Evolutionary conservation across 2,113 vertebrate species (phyloP).

Genomic region (Zootoca vivipara): DNA sequence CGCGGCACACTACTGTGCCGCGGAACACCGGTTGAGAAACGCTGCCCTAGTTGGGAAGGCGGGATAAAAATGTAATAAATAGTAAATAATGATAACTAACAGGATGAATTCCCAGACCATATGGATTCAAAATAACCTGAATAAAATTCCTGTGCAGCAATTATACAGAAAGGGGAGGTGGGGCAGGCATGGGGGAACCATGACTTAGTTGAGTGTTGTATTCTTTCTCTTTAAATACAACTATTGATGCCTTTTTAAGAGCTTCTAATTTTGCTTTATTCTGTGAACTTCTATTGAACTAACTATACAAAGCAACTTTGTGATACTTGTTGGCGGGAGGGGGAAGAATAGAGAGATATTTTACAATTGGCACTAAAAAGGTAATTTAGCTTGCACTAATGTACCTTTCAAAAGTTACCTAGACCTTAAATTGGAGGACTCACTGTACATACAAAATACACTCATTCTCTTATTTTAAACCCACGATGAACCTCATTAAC

Average conservation of each 20-base stretch:
- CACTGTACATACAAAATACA: slow-evolving; percentile 41
- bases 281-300: slow-evolving; percentile 7
- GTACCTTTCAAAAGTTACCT: slow-evolving; percentile 56
- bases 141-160: background rate
- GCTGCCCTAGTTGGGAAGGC: background rate
- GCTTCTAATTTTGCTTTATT: slow-evolving; percentile 9
- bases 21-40: too few species aligned
- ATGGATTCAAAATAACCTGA: too few species aligned
- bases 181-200: background rate
- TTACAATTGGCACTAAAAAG: slow-evolving; percentile 48
- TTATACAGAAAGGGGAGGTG: background rate
- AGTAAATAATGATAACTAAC: background rate
- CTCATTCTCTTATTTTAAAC: slow-evolving; percentile 46
- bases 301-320: slow-evolving; percentile 30
- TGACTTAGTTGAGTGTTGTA: background rate
- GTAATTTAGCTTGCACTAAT: slow-evolving; percentile 45
- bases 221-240: background rate
- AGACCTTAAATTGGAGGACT: slow-evolving; percentile 38
- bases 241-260: slow-evolving; percentile 13
- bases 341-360: background rate
- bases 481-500: slow-evolving; percentile 68
- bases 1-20: too few species aligned
- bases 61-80: background rate
- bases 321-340: background rate
- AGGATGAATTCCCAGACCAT: background rate